These are phyloP conservation scores for Drosophila willistoni DNA, from an alignment of 1,140 invertebrate genomes.

Conservation along the genomic window DNA sequence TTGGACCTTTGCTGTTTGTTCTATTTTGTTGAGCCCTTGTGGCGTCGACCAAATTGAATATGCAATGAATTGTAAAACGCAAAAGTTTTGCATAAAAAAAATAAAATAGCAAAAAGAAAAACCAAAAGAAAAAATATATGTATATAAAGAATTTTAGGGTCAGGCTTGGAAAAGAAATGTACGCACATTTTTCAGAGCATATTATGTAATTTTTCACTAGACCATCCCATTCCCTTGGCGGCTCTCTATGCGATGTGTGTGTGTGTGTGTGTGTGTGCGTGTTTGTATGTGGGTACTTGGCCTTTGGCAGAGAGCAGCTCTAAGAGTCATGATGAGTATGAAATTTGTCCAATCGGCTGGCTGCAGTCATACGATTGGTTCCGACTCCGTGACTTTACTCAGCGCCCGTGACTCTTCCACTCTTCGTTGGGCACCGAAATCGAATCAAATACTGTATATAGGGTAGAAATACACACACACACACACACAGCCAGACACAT, in stretches of 20 bases:
- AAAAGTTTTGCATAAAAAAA: slow-evolving; percentile 78
- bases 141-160: slow-evolving; percentile 23
- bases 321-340: slow-evolving; percentile 16
- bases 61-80: slow-evolving; percentile 81
- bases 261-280: background rate
- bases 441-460: slow-evolving; percentile 58
- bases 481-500: background rate
- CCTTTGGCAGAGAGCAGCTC: slow-evolving; percentile 28
- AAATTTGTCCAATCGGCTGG: slow-evolving; percentile 77
- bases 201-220: slow-evolving; percentile 77
- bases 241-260: slow-evolving; percentile 1
- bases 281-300: slow-evolving; percentile 18
- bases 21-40: slow-evolving; percentile 54
- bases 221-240: slow-evolving; percentile 18
- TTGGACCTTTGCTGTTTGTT: slow-evolving; percentile 74
- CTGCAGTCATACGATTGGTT: slow-evolving; percentile 74
- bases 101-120: slow-evolving; percentile 1
- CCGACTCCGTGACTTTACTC: slow-evolving; percentile 21
- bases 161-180: slow-evolving; percentile 70
- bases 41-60: slow-evolving; percentile 75
- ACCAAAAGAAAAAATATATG: slow-evolving; percentile 3
- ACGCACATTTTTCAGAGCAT: slow-evolving; percentile 79
- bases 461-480: slow-evolving; percentile 9
- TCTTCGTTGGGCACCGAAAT: slow-evolving; percentile 65
- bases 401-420: slow-evolving; percentile 14